Evolutionary conservation across 2,797 vertebrate species (phyloP).

Genomic region (Acanthurus tractus): DNA sequence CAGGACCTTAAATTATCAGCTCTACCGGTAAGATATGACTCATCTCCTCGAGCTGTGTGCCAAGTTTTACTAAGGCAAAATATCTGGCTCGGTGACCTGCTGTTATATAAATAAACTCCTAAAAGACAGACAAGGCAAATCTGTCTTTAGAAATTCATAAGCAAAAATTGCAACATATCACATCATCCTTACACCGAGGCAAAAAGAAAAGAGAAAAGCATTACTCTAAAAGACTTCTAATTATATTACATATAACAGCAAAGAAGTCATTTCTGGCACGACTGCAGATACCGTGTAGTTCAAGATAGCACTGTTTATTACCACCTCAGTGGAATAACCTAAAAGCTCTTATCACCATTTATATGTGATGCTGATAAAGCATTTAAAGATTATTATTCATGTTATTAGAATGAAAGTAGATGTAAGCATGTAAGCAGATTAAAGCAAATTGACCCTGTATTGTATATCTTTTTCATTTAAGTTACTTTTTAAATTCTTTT

Average conservation of each 20-base stretch:
- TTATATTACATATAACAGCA: conserved; percentile 81
- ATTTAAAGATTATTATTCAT: conserved; percentile 5
- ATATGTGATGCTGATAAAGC: conserved; percentile 4
- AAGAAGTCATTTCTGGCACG: conserved; percentile 65
- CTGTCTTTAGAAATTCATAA: conserved; percentile 63
- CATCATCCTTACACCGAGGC: conserved; percentile 66
- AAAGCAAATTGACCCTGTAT: background rate
- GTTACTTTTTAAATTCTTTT: too few species aligned
- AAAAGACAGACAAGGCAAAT: conserved; percentile 32
- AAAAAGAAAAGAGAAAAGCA: conserved; percentile 31
- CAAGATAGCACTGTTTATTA: conserved; percentile 56
- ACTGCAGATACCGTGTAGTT: conserved; percentile 32
- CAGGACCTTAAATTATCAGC: conserved; percentile 52
- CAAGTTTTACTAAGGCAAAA: conserved; percentile 54
- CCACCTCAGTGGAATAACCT: conserved; percentile 31
- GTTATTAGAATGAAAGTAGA: background rate
- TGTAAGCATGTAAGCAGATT: background rate
- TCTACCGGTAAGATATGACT: conserved; percentile 53
- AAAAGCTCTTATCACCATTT: conserved; percentile 41
- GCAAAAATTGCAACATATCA: conserved; percentile 70
- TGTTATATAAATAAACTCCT: conserved; percentile 54
- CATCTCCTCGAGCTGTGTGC: conserved; percentile 57
- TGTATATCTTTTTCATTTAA: too few species aligned
- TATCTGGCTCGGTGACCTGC: conserved; percentile 38
- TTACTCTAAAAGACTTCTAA: conserved; percentile 78